These are phyloP conservation scores for Vireo griseus DNA, from an alignment of 2,797 vertebrate species.

Conservation along the genomic window DNA sequence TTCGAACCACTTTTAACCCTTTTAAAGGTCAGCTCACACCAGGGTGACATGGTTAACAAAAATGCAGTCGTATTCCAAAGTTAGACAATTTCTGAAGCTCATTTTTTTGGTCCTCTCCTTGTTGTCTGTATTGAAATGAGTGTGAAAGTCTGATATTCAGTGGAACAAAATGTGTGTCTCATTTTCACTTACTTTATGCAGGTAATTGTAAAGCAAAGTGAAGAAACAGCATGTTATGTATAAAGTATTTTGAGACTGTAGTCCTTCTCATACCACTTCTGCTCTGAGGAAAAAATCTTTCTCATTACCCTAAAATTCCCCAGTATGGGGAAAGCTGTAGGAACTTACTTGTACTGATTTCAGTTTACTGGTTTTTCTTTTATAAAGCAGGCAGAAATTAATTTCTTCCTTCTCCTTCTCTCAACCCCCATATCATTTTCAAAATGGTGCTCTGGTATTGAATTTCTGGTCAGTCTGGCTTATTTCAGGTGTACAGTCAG, in stretches of 20 bases:
- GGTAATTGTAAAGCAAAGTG: background rate
- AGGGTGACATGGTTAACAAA: background rate
- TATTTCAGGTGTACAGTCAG: background rate
- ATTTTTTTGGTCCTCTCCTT: rapidly evolving
- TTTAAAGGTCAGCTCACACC: background rate
- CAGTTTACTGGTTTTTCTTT: background rate
- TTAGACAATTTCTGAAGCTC: background rate
- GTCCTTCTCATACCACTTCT: background rate
- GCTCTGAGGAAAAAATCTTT: background rate
- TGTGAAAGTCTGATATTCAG: background rate
- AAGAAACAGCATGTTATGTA: background rate
- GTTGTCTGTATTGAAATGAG: background rate
- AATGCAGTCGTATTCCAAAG: background rate
- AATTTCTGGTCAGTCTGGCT: background rate
- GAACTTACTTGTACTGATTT: background rate
- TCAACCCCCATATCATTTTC: background rate
- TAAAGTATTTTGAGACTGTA: background rate
- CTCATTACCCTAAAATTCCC: background rate
- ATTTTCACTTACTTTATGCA: background rate
- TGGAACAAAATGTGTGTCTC: background rate
- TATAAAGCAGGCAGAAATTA: background rate
- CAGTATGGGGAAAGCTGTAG: background rate
- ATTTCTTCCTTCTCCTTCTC: background rate
- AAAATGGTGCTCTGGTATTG: background rate
- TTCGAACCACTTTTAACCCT: background rate